phyloP scores from a whole-genome alignment of 2,888 invertebrate species.

The Amblyjoppa proteus region DNA sequence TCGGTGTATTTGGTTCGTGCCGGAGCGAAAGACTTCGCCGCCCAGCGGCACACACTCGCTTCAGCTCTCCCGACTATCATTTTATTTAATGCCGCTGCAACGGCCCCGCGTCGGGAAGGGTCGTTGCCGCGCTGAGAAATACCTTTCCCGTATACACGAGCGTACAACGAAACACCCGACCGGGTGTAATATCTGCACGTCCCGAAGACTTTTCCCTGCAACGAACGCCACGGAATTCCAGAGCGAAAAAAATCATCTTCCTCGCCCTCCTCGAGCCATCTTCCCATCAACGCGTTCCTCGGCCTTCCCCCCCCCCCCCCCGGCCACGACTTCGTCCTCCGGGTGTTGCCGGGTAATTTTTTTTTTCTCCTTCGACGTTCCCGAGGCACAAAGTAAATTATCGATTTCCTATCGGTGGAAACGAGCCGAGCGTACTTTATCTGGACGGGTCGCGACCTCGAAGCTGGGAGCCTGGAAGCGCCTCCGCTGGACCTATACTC shows the following conservation, averaged over 20 bases:
- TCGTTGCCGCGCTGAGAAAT: conserved; percentile 63
- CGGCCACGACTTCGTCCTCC: not conserved
- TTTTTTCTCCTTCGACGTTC: conserved; percentile 47
- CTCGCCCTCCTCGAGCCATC: conserved; percentile 11
- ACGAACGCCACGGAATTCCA: conserved; percentile 36
- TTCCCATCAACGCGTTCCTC: not conserved
- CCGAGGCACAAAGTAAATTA: conserved; percentile 70
- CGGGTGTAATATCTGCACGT: not conserved
- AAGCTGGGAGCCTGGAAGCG: conserved; percentile 30
- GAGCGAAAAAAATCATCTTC: conserved; percentile 48
- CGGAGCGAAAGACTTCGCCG: not conserved
- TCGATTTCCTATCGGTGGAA: conserved; percentile 73
- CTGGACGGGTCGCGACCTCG: conserved; percentile 64
- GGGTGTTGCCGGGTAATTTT: conserved; percentile 6
- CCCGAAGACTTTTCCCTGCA: conserved; percentile 34
- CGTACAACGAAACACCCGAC: not conserved
- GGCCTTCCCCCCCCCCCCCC: not conserved
- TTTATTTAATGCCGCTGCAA: conserved; percentile 66
- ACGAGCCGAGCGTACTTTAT: conserved; percentile 70
- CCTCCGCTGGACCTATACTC: conserved; percentile 29
- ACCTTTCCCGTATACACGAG: conserved; percentile 53
- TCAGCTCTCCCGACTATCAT: conserved; percentile 49
- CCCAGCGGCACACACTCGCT: conserved; percentile 17
- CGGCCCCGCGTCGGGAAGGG: conserved; percentile 52
- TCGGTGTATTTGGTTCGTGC: not conserved